Evolutionary conservation across 1,140 invertebrate species (phyloP), one percentile per base, ranked within the genome.

Genomic region (Pollicipes pollicipes): DNA sequence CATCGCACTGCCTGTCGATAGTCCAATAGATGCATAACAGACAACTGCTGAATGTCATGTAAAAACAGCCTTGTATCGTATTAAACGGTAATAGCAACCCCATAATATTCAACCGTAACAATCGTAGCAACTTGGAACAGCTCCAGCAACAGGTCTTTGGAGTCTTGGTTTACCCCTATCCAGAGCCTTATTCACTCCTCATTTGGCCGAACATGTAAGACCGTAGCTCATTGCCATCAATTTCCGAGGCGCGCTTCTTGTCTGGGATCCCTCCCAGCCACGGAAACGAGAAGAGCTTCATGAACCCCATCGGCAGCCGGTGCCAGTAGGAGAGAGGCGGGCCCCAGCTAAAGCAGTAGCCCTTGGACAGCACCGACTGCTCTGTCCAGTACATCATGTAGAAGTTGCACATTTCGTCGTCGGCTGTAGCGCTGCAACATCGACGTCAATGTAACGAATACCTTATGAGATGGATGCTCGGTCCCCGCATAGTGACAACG

Each of bases 371-470:
- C 0, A 90, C 88, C 58, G 86, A 83, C n/a, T 84, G 83, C 31
- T 93, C 86, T 0, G 95, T 90, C 81, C 93, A 99, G 80, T 97
- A 98, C 94, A 99, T 97, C n/a, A 99, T 80, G 81, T 99, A 99
- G 80, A 98, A 97, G 81, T 99, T 99, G 83, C 97, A 99, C 97
- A 99, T 99, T 82, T 99, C 97, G 78, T 99, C 93, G 31, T 89
- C 85, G 75, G 92, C 92, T 21, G 95, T 97, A 17, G 86, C 80
- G 0, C 91, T 90, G 78, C 68, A 78, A 58, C 45, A 58, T 58
- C 21, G 45, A 26, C 26, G 26, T 64, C n/a, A 64, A 26, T n/a
- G 63, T 64, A 64, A n/a, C n/a, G n/a, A n/a, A n/a, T n/a, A n/a
- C n/a, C n/a, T n/a, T n/a, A n/a, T n/a, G n/a, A n/a, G n/a, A n/a